phyloP scores from a whole-genome alignment of 2,797 vertebrate species.

The Protonibea diacanthus region DNA sequence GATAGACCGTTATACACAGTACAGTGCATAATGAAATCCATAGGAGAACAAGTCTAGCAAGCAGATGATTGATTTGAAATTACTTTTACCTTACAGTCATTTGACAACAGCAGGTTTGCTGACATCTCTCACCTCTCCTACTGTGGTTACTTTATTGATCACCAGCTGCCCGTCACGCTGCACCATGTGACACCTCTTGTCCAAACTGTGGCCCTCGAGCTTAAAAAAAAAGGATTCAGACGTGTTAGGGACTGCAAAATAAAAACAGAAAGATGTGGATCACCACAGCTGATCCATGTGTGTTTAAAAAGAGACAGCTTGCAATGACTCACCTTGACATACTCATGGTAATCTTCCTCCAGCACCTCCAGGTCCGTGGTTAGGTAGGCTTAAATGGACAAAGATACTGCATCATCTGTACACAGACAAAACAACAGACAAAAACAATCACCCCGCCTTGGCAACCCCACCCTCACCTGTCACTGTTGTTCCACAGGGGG shows the following conservation, averaged over 20 bases:
- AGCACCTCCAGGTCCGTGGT: constrained; percentile 87
- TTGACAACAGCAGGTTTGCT: neutral
- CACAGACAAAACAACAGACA: neutral
- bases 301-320: neutral
- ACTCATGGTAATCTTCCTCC: constrained; percentile 91
- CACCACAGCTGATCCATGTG: neutral
- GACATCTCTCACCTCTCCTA: constrained; percentile 87
- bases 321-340: constrained; percentile 85
- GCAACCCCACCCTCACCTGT: constrained; percentile 80
- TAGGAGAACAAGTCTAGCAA: no score
- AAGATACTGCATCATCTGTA: neutral
- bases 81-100: neutral
- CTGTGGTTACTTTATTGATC: constrained; percentile 81
- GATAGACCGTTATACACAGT: no score
- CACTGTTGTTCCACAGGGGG: constrained; percentile 87
- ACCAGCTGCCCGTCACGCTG: constrained; percentile 80
- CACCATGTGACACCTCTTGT: constrained; percentile 84
- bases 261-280: neutral
- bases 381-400: constrained; percentile 85
- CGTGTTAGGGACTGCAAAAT: neutral
- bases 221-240: constrained; percentile 56
- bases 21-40: no score
- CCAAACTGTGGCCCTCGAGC: constrained; percentile 82
- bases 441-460: neutral
- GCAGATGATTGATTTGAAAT: no score